phyloP scores from a whole-genome alignment of 1,140 invertebrate species.

The Aethina tumida region DNA sequence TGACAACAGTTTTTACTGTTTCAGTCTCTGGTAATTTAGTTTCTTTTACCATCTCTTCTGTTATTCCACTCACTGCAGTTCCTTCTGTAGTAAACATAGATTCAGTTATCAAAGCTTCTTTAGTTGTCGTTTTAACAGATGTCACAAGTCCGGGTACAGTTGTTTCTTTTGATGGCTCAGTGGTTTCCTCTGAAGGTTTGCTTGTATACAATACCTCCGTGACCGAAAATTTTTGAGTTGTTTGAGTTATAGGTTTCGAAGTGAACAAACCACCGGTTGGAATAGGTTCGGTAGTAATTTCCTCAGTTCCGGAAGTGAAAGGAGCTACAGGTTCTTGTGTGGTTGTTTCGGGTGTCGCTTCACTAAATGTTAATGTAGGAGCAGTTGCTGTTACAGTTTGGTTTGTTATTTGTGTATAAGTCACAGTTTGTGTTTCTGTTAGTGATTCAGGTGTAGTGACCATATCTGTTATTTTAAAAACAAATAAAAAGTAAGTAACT shows the following conservation, averaged over 20 bases:
- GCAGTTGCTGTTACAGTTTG: slow-evolving; percentile 18
- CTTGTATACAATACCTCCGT: too few relatives aligned
- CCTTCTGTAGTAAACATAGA: slow-evolving; percentile 9
- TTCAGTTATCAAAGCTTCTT: neutral
- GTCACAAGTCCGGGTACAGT: slow-evolving; percentile 8
- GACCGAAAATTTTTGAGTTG: too few relatives aligned
- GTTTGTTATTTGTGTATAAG: slow-evolving; percentile 27
- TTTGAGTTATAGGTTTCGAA: too few relatives aligned
- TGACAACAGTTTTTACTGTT: slow-evolving; percentile 12
- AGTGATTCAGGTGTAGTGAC: slow-evolving; percentile 34
- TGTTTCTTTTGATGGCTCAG: neutral
- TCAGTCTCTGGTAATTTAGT: slow-evolving; percentile 23
- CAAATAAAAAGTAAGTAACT: slow-evolving; percentile 25
- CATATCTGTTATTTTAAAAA: slow-evolving; percentile 35
- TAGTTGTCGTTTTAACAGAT: slow-evolving; percentile 21
- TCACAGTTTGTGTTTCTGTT: slow-evolving; percentile 34
- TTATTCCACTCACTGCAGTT: too few relatives aligned
- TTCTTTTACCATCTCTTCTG: too few relatives aligned
- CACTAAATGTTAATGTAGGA: slow-evolving; percentile 27
- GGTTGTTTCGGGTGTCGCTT: slow-evolving; percentile 9
- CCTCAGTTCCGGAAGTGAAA: too few relatives aligned
- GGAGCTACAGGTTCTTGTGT: neutral
- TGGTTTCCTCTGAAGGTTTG: slow-evolving; percentile 10
- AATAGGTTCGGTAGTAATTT: too few relatives aligned
- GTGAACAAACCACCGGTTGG: too few relatives aligned